Base-by-base conservation (phyloP, 2,113 vertebrate genomes). In the Turdus rufiventris region DNA sequence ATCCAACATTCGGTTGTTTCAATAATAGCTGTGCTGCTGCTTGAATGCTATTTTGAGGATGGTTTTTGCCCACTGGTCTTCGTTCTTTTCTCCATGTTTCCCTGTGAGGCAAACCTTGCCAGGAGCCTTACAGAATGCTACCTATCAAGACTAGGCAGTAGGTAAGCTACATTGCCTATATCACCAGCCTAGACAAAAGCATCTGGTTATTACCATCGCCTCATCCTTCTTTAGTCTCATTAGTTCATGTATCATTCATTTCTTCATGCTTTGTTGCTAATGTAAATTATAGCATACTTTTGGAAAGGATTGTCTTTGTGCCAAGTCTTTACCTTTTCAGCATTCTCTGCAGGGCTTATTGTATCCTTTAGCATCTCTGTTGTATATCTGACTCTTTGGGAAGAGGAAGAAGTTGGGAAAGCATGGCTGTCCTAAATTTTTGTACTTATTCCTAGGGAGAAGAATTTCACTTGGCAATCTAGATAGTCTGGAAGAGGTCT, bases 71-170 rank as follows among this genome's bases (percentile, higher is more conserved):
- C 58, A 48, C 36, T 85, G 47, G 31, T 79, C 34, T 79, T 73
- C 2, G 2, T 68, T 85, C 61, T 94, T 74, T 75, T 85, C 71
- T 83, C 34, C 17, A 5, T 65, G 72, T 65, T 91, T 85, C 28
- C 72, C 31, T 76, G 51, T 91, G 88, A 90, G 88, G 67, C 74
- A 91, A 48, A 65, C 50, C 38, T 89, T 84, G 62, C 84, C 50
- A 79, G 47, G 87, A 93, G 67, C 74, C 54, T 91, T 85, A 42
- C 54, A 95, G 85, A 93, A 93, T 88, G 85, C 71, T 78, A 45
- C 86, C 61, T 77, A 9, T 93, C 82, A 67, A 83, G 91, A 79
- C 82, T 63, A 74, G 88, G 74, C 75, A 85, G 63, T 93, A 93
- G 70, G 65, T 89, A 87, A 94, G 67, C 75, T 77, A 18, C 63